Base-by-base conservation (phyloP, 1,140 invertebrate genomes). In the Atta cephalotes region DNA sequence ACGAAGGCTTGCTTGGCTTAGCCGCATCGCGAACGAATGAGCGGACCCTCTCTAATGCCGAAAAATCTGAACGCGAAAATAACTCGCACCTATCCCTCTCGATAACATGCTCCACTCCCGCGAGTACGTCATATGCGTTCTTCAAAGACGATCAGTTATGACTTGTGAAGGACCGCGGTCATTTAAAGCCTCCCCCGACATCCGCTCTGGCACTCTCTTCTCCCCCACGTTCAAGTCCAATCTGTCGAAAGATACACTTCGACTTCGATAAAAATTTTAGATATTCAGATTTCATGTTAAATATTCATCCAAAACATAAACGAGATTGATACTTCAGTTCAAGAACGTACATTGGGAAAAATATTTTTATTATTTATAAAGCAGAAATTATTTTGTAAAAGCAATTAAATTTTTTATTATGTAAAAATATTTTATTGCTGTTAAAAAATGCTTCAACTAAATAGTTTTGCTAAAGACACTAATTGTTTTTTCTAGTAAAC, bases 1-100 rank as follows among this genome's bases (percentile, higher is more conserved):
- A 90, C 86, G 86, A 90, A 60, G 89, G 86, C 80, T 90, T 78
- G 89, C 86, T 89, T 89, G 87, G 85, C 88, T 89, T 82, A 72
- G 62, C 60, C 65, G 28, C 35, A 62, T 16, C 25, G 60, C 76
- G 45, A 80, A n/a, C 77, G 49, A 88, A 56, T 76, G 62, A 86
- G 60, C 70, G 79, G 10, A n/a, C 28, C 18, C 21, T 86, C 60
- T 62, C 63, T 56, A 77, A 66, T 21, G 62, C 49, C 58, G 76
- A 89, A 86, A 90, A 89, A 89, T 89, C 25, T 7, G 49, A 0
- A 70, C 66, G 85, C 56, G 31, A 84, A 76, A 84, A 76, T 84
- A 84, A 84, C 70, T 82, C 68, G 66, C 51, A 60, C 18, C 79
- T 72, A 45, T 3, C 68, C n/a, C n/a, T 25, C 53, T 60, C 53